Evolutionary conservation across 2,888 invertebrate species (phyloP), one percentile per base, ranked within the genome.

Genomic region (Melieria crassipennis): DNA sequence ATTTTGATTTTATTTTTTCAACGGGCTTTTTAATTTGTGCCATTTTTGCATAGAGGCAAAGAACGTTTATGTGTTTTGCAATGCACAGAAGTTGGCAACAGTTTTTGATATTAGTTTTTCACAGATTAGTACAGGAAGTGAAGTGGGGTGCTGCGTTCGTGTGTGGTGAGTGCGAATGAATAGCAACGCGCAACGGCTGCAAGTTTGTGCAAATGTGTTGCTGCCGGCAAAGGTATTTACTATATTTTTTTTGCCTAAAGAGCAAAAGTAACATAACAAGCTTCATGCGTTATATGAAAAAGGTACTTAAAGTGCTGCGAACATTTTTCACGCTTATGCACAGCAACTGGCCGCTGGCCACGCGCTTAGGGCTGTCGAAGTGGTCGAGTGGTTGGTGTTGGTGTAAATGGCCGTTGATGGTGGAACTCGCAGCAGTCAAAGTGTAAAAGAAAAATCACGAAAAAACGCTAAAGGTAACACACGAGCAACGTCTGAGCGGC

Each of bases 61-160:
- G 30, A 30, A 30, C 30, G 30, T 30, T 1, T 30, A 30, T 30
- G 30, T 30, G 30, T 30, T 30, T 30, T 30, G 30, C 30, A 30
- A 30, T 50, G 52, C n/a, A n/a, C n/a, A n/a, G 10, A 50, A 50
- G n/a, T 10, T 50, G 16, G 69, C 69, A 55, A 69, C 56, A 63
- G 30, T 62, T 67, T 71, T 57, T 56, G 57, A 67, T 71, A 71
- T 71, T 71, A 71, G 64, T 71, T 71, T 71, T 71, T 63, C 6
- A 71, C 58, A 11, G 50, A 58, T 48, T 43, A 13, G 58, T 7
- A 66, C 5, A 57, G 30, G 30, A 30, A 30, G 30, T 30, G 30
- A 30, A 30, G 30, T 30, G 30, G 30, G 3, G 30, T 58, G 58
- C 7, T 9, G n/a, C 42, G 11, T 42, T 0, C 42, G 42, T 10